Conservation (phyloP, 2,113 vertebrate species). For the Microcebus griseorufus region DNA sequence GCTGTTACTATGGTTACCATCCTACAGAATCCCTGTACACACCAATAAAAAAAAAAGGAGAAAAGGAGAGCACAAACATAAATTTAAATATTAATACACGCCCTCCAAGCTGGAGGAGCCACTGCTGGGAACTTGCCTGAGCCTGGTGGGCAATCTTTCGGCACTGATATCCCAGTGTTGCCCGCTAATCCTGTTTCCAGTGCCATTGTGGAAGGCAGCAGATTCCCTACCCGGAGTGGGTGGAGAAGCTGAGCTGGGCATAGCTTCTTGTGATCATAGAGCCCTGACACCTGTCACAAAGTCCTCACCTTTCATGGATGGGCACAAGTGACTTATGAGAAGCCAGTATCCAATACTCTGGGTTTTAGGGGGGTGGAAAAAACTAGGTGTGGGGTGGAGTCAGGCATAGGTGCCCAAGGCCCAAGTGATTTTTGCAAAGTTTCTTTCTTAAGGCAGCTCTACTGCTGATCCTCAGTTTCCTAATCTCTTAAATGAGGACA, state of each 20-base stretch:
- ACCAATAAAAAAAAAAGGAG: constrained; percentile 65
- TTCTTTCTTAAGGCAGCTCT: neutral
- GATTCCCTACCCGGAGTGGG: neutral
- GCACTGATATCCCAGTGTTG: neutral
- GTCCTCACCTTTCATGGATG: neutral
- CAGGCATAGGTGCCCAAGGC: neutral
- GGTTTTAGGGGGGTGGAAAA: neutral
- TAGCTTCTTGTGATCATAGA: neutral
- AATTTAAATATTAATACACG: constrained; percentile 53
- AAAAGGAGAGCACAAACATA: constrained; percentile 63
- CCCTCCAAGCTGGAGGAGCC: neutral
- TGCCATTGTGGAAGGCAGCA: neutral
- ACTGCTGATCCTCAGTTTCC: constrained; percentile 21
- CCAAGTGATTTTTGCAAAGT: neutral
- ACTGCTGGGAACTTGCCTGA: neutral
- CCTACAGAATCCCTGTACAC: constrained; percentile 73
- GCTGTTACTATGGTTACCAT: constrained; percentile 86
- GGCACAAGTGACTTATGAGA: neutral
- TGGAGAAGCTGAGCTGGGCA: neutral
- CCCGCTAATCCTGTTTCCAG: neutral
- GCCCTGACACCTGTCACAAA: neutral
- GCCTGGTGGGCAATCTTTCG: neutral
- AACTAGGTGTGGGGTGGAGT: neutral
- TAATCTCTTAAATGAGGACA: neutral
- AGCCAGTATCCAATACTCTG: neutral